These are phyloP conservation scores for Nannospalax galili DNA, from an alignment of 2,113 vertebrate genomes.

Conservation along the genomic window DNA sequence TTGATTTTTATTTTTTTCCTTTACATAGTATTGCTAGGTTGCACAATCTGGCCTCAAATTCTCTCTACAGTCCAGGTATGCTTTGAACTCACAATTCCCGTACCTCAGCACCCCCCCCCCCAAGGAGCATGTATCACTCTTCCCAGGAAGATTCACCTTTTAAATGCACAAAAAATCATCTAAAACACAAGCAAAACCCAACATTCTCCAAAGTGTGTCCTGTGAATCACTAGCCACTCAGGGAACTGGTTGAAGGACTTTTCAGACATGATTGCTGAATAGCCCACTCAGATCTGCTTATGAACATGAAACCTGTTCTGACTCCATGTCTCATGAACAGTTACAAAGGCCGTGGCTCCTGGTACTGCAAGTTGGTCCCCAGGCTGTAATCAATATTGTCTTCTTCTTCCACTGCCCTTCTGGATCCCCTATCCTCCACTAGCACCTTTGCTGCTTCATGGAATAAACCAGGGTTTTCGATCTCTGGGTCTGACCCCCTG, in stretches of 20 bases:
- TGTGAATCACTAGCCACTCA: slow-evolving; percentile 7
- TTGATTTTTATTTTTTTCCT: background rate
- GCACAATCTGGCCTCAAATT: background rate
- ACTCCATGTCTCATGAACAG: background rate
- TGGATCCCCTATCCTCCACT: background rate
- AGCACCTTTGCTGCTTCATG: background rate
- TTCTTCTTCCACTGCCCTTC: background rate
- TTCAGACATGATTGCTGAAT: background rate
- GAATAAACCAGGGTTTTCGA: background rate
- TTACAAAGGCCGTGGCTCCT: background rate
- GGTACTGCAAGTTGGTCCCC: background rate
- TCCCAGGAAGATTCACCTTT: background rate
- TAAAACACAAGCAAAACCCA: slow-evolving; percentile 32
- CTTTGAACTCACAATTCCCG: background rate
- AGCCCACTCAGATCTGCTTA: background rate
- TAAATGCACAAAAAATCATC: slow-evolving; percentile 12
- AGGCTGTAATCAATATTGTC: background rate
- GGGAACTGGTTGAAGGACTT: background rate
- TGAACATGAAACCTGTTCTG: background rate
- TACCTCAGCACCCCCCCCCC: background rate
- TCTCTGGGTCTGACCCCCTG: background rate
- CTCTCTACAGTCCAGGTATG: background rate
- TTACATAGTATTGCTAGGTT: background rate
- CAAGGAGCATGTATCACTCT: background rate
- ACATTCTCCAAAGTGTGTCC: background rate